Evolutionary conservation across 2,797 vertebrate genomes (phyloP).

Genomic region (Alectoris magna): DNA sequence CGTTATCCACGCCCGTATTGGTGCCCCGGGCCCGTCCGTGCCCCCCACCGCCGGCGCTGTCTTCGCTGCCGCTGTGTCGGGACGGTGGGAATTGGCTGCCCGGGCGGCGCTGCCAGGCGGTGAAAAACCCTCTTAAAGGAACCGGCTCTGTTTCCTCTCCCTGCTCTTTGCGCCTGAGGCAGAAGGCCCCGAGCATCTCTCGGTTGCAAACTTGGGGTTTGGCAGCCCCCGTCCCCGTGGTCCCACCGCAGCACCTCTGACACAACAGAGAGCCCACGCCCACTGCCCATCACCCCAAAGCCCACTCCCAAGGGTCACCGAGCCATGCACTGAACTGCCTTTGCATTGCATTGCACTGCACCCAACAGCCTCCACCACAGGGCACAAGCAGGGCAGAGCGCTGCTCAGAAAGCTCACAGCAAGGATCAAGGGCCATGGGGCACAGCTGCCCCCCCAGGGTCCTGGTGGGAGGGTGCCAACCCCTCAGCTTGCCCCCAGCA

Average conservation of each 20-base stretch:
- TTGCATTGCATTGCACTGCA: too few relatives aligned
- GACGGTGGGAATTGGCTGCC: conserved; percentile 6
- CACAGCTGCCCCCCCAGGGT: not conserved
- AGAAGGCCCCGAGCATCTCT: not conserved
- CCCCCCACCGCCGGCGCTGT: not conserved
- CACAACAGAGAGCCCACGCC: not conserved
- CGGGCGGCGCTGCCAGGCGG: conserved; percentile 20
- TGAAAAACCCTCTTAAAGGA: conserved; percentile 65
- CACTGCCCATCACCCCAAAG: not conserved
- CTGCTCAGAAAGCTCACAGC: not conserved
- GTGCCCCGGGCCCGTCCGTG: not conserved
- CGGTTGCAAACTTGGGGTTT: not conserved
- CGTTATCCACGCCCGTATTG: not conserved
- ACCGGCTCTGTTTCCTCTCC: conserved; percentile 6
- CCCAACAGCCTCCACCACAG: fast-evolving
- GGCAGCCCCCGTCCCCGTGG: not conserved
- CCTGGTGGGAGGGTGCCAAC: not conserved
- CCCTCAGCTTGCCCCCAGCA: not conserved
- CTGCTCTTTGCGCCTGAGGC: not conserved
- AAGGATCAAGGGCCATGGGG: not conserved
- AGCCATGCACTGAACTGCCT: not conserved
- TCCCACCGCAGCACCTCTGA: too few relatives aligned
- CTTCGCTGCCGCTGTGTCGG: not conserved
- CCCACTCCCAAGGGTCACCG: not conserved
- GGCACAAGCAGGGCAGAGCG: not conserved